phyloP scores from a whole-genome alignment of 2,113 vertebrate species.

The Nanger granti region DNA sequence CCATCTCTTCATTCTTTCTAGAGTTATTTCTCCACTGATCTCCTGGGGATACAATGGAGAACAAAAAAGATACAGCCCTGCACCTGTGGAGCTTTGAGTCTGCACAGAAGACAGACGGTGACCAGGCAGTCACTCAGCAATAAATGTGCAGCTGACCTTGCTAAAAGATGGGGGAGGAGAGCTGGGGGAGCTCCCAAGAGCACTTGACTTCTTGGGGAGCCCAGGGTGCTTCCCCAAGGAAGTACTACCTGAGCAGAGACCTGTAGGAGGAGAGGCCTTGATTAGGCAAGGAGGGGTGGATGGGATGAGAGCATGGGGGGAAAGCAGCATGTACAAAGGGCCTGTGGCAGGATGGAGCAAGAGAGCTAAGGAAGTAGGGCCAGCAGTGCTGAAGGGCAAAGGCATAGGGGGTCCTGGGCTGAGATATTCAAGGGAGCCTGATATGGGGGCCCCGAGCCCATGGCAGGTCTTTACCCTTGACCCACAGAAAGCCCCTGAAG shows the following conservation, averaged over 20 bases:
- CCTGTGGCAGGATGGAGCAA: neutral
- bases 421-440: neutral
- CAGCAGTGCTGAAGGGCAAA: neutral
- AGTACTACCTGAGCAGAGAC: neutral
- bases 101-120: neutral
- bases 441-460: fast-evolving
- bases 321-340: neutral
- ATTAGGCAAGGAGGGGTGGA: neutral
- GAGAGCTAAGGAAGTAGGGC: neutral
- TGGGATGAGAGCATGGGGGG: neutral
- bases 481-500: neutral
- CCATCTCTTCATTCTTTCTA: neutral
- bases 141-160: neutral
- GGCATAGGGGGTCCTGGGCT: fast-evolving
- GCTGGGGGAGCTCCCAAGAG: neutral
- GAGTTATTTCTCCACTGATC: neutral
- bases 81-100: too few relatives aligned
- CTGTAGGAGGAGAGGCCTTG: neutral
- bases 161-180: neutral
- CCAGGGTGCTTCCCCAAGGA: neutral
- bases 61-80: neutral
- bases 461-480: neutral
- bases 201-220: neutral
- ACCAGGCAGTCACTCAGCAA: too few relatives aligned
- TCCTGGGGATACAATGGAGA: neutral